A percentile compares a stretch with the other conserved stretches of the same genome.
phyloP scores from a whole-genome alignment of 2,797 vertebrate species.

The Aldrovandia affinis region DNA sequence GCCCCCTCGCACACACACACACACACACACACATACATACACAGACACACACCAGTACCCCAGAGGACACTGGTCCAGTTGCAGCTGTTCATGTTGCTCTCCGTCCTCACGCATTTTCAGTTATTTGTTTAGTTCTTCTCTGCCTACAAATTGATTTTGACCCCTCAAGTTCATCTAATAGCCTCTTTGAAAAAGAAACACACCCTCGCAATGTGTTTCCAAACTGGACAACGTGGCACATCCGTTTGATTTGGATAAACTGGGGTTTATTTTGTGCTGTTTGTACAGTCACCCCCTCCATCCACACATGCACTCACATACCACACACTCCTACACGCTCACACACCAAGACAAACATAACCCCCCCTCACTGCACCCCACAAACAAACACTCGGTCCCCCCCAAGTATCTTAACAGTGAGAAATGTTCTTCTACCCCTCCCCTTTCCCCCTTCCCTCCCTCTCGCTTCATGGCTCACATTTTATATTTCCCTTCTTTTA shows the following conservation, averaged over 20 bases:
- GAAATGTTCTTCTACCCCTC: no score
- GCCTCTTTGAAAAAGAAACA: background rate
- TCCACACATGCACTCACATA: background rate
- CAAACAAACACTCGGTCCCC: no score
- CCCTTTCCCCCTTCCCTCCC: no score
- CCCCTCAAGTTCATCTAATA: conserved; percentile 50
- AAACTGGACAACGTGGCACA: no score
- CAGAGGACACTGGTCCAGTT: conserved; percentile 70
- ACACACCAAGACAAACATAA: background rate
- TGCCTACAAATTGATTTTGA: conserved; percentile 70
- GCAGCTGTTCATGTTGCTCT: conserved; percentile 70
- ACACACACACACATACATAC: background rate
- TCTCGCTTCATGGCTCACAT: no score
- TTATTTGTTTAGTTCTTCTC: background rate
- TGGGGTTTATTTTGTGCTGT: no score
- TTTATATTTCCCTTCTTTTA: no score
- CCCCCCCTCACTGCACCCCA: no score
- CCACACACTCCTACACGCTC: background rate
- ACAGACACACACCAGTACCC: conserved; percentile 49
- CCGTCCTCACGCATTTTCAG: conserved; percentile 31
- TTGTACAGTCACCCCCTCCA: background rate
- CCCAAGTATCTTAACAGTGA: no score
- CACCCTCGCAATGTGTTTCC: background rate
- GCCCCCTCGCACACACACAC: conserved; percentile 35
- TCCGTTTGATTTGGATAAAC: no score